These are phyloP conservation scores for Tetranychus piercei DNA, from an alignment of 2,888 invertebrate genomes.

Conservation along the genomic window DNA sequence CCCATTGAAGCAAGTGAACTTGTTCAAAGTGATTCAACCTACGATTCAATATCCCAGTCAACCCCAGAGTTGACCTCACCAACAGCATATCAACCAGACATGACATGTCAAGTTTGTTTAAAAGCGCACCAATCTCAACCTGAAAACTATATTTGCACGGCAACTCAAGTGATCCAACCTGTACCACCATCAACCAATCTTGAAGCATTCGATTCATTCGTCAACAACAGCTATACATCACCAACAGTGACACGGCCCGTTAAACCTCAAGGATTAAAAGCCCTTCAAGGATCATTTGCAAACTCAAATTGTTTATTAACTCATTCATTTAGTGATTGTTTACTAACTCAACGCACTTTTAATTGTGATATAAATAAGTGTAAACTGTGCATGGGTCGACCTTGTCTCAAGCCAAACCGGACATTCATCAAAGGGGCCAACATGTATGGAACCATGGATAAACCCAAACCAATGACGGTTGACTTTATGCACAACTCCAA, in stretches of 20 bases:
- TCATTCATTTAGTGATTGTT: neutral
- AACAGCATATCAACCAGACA: neutral
- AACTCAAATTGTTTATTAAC: neutral
- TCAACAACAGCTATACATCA: too few species aligned
- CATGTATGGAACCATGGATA: neutral
- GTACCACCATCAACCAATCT: too few species aligned
- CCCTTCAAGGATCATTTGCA: too few species aligned
- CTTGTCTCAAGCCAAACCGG: neutral
- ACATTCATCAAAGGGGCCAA: neutral
- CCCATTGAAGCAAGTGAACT: conserved; percentile 1
- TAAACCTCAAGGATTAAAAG: too few species aligned
- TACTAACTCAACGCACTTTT: neutral
- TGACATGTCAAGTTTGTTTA: neutral
- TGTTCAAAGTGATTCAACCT: neutral
- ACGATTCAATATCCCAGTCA: neutral
- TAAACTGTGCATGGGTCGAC: neutral
- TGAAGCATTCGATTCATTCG: too few species aligned
- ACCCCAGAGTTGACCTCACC: neutral
- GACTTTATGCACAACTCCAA: neutral
- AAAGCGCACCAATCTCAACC: too few species aligned
- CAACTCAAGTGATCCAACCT: too few species aligned
- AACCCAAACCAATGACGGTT: neutral
- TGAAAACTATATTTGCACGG: too few species aligned
- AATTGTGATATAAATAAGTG: neutral
- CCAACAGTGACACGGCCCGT: too few species aligned